Conservation (phyloP, 2,888 invertebrate genomes). For the Notodonta dromedarius region DNA sequence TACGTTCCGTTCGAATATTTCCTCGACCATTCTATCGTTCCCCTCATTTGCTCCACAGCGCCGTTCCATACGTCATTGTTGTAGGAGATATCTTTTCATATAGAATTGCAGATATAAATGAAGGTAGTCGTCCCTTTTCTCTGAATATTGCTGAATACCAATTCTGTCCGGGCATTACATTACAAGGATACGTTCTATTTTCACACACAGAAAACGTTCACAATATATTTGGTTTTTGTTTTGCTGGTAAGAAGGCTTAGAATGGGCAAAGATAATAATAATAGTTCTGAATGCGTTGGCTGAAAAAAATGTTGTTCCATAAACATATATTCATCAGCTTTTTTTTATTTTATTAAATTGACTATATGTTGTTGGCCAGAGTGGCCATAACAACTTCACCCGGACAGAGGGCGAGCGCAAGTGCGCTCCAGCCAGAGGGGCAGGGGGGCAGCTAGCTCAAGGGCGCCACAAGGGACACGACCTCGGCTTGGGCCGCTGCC, state of each 20-base stretch:
- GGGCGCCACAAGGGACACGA: too few species aligned
- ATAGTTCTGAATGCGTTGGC: not conserved
- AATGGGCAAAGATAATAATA: too few species aligned
- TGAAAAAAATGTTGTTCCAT: not conserved
- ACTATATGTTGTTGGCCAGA: too few species aligned
- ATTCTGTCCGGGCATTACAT: conserved; percentile 18
- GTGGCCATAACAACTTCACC: too few species aligned
- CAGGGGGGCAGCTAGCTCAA: too few species aligned
- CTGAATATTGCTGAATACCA: conserved; percentile 25
- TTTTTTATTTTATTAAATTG: too few species aligned
- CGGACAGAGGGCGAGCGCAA: too few species aligned
- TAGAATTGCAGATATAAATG: conserved; percentile 19
- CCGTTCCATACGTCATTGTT: conserved; percentile 11
- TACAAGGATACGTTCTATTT: conserved; percentile 12
- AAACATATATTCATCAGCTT: not conserved
- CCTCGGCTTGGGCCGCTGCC: too few species aligned
- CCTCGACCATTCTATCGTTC: conserved; percentile 1
- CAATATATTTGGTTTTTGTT: not conserved
- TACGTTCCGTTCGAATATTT: conserved; percentile 4
- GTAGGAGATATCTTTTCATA: conserved; percentile 9
- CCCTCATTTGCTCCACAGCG: conserved; percentile 1
- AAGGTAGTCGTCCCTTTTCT: conserved; percentile 22
- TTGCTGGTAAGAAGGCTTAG: not conserved
- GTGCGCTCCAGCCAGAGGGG: too few species aligned
- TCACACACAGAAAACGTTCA: not conserved